Evolutionary conservation across 2,797 vertebrate genomes (phyloP).

Genomic region (Brotula barbata): DNA sequence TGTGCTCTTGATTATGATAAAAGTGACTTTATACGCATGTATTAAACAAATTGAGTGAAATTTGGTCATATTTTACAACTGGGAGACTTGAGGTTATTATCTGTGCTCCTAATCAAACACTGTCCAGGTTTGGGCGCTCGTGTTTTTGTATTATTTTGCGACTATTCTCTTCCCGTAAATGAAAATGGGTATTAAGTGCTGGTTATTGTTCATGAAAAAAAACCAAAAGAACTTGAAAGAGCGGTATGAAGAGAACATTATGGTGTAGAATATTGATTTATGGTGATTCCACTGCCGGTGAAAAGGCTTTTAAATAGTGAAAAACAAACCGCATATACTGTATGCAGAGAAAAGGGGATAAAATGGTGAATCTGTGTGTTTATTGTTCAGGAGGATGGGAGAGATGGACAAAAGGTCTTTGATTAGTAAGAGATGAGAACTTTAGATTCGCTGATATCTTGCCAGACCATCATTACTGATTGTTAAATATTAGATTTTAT

Average conservation of each 20-base stretch:
- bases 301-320: background rate
- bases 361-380: too few species aligned
- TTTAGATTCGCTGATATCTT: background rate
- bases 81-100: background rate
- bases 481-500: background rate
- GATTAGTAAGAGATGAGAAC: too few species aligned
- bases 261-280: background rate
- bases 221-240: background rate
- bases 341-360: background rate
- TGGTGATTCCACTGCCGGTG: background rate
- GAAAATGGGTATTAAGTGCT: too few species aligned
- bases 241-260: background rate
- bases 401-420: background rate
- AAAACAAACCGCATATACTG: too few species aligned
- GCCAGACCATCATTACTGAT: background rate
- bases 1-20: constrained; percentile 22
- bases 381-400: background rate
- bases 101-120: too few species aligned
- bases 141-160: background rate
- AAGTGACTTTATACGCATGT: background rate
- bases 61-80: background rate
- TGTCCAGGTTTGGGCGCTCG: background rate
- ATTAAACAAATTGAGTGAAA: background rate
- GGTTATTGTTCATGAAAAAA: background rate
- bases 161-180: too few species aligned